A percentile compares a stretch with the other conserved stretches of the same genome.
Conservation (phyloP, 2,113 vertebrate species). For the Eurystomus gularis region DNA sequence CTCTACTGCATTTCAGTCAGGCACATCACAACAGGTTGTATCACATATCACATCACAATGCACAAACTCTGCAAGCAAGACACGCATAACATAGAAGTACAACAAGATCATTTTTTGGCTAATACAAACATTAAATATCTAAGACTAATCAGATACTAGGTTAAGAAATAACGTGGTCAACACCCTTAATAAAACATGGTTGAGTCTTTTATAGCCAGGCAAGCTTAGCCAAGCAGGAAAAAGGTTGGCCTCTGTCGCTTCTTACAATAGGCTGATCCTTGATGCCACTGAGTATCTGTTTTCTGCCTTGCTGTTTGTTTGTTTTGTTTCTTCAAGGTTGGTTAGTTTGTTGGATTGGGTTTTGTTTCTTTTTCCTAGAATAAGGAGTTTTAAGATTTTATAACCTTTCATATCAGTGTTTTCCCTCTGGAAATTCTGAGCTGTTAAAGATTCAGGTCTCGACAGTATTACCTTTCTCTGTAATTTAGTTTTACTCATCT, state of each 20-base stretch:
- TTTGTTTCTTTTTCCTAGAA: neutral
- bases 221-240: neutral
- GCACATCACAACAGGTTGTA: too few relatives aligned
- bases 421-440: neutral
- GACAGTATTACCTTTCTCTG: neutral
- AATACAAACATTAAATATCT: neutral
- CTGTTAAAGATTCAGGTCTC: neutral
- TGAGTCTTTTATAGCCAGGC: neutral
- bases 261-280: neutral
- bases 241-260: neutral
- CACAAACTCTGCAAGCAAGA: neutral
- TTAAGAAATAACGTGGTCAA: neutral
- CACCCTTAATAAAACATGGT: neutral
- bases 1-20: neutral
- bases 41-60: rapidly evolving
- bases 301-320: neutral
- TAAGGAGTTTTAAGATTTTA: neutral
- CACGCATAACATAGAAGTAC: neutral
- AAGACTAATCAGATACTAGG: neutral
- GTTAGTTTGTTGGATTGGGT: neutral
- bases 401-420: neutral
- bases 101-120: neutral
- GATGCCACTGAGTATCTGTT: neutral
- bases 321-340: neutral
- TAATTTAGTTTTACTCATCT: neutral